phyloP scores from a whole-genome alignment of 2,888 invertebrate genomes.

The Chrysotoxum bicinctum region DNA sequence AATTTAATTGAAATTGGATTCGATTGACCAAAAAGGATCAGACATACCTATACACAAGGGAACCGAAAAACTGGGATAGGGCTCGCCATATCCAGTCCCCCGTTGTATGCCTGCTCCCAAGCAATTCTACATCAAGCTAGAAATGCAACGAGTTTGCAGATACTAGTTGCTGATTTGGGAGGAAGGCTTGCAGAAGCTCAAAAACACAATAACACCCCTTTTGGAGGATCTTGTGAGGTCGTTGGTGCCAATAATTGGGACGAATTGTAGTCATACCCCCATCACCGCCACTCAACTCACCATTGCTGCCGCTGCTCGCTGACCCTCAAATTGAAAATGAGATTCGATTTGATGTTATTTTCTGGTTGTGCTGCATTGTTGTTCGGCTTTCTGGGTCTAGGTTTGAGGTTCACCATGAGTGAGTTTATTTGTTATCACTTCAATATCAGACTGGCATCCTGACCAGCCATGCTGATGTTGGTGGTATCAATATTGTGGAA shows the following conservation, averaged over 20 bases:
- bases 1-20: conserved; percentile 73
- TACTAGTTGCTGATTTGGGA: conserved; percentile 48
- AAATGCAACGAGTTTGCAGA: conserved; percentile 43
- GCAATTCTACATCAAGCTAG: conserved; percentile 33
- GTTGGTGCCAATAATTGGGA: conserved; percentile 53
- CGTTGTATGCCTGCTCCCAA: conserved; percentile 3
- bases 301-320: conserved; percentile 9
- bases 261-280: neutral
- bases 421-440: conserved; percentile 59
- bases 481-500: conserved; percentile 27
- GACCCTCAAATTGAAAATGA: conserved; percentile 67
- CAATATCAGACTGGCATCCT: conserved; percentile 37
- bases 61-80: conserved; percentile 14
- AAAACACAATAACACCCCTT: neutral
- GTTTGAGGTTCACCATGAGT: conserved; percentile 58
- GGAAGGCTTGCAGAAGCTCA: neutral
- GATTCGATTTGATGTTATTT: conserved; percentile 68
- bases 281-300: neutral
- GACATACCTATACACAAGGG: conserved; percentile 48
- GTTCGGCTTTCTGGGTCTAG: conserved; percentile 54
- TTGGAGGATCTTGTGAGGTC: conserved; percentile 52
- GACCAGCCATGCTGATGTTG: conserved; percentile 25
- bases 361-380: conserved; percentile 55
- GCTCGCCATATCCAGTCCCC: conserved; percentile 35
- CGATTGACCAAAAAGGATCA: conserved; percentile 73